Conservation (phyloP, 2,113 vertebrate genomes). For the Salminus brasiliensis region DNA sequence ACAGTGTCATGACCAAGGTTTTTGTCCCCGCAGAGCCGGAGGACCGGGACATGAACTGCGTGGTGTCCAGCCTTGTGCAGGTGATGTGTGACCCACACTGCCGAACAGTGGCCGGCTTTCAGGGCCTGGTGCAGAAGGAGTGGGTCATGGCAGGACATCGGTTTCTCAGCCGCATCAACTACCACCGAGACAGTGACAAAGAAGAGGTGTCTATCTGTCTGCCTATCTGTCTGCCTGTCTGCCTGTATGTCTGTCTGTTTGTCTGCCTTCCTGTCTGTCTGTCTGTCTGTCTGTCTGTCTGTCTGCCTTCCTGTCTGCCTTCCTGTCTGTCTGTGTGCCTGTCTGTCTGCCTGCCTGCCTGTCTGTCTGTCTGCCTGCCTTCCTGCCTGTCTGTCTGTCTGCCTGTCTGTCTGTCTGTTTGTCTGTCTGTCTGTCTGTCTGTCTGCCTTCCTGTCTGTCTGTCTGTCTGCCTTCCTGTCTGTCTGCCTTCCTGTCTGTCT, state of each 20-base stretch:
- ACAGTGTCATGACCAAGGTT: background rate
- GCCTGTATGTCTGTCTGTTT: constrained; percentile 40
- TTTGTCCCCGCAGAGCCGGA: constrained; percentile 77
- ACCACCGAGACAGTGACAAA: constrained; percentile 72
- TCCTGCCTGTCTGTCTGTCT: too few species aligned
- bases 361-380: too few species aligned
- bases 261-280: background rate
- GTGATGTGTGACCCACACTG: constrained; percentile 85
- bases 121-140: constrained; percentile 90
- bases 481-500: too few species aligned
- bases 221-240: background rate
- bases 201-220: constrained; percentile 78
- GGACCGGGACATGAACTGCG: constrained; percentile 89
- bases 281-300: background rate
- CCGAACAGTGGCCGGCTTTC: constrained; percentile 85
- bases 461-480: too few species aligned
- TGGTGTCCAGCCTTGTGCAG: constrained; percentile 91
- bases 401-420: too few species aligned
- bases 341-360: too few species aligned
- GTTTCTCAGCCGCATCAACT: constrained; percentile 83
- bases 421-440: too few species aligned
- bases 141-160: constrained; percentile 92
- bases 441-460: too few species aligned
- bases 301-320: too few species aligned
- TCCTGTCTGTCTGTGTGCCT: too few species aligned